phyloP scores from a whole-genome alignment of 2,797 vertebrate genomes.

The Setipinna tenuifilis region DNA sequence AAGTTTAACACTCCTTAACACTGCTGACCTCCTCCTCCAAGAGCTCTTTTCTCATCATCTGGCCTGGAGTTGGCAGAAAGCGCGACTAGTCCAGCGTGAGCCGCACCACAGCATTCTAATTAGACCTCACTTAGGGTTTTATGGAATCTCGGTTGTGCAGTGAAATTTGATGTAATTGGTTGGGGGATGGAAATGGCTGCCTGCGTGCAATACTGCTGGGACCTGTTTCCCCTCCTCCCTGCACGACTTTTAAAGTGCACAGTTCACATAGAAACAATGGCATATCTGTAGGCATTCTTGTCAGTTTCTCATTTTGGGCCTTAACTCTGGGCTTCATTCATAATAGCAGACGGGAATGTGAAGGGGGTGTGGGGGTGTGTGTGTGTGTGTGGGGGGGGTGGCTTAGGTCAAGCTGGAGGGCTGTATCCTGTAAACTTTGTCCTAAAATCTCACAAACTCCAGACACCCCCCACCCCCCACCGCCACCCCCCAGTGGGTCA shows the following conservation, averaged over 20 bases:
- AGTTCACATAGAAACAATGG: not conserved
- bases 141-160: not conserved
- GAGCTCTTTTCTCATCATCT: not conserved
- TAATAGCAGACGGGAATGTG: constrained; percentile 10
- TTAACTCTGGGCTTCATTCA: not conserved
- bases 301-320: constrained; percentile 6
- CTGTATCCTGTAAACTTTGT: constrained; percentile 39
- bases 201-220: not conserved
- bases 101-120: not conserved
- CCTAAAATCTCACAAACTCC: constrained; percentile 17
- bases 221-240: not conserved
- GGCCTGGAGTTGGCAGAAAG: not conserved
- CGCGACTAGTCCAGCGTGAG: not conserved
- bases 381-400: constrained; percentile 52
- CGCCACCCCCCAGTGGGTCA: not conserved
- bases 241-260: not conserved
- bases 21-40: too few relatives aligned
- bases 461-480: not conserved
- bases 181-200: not conserved
- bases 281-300: not conserved
- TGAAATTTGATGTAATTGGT: constrained; percentile 13
- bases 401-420: constrained; percentile 52
- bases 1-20: too few relatives aligned
- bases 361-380: not conserved
- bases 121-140: constrained; percentile 7